These are phyloP conservation scores for Danionella dracula DNA, from an alignment of 2,797 vertebrate species.

Conservation along the genomic window DNA sequence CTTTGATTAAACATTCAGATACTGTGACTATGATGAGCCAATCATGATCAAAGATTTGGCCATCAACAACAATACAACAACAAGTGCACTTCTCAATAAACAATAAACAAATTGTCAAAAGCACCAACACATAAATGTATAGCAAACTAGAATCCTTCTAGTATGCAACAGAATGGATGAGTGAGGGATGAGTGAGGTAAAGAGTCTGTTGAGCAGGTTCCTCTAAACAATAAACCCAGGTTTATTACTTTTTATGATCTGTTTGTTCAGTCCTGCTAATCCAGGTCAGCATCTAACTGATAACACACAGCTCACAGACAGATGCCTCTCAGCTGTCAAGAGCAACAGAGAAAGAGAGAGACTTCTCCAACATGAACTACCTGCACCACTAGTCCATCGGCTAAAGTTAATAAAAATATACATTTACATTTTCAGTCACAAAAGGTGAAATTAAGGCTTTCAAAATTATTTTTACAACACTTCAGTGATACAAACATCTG, in stretches of 20 bases:
- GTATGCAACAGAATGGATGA: not conserved
- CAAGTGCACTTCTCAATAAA: too few species aligned
- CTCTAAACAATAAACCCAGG: not conserved
- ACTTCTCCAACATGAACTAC: not conserved
- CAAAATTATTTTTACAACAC: too few species aligned
- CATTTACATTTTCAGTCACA: too few species aligned
- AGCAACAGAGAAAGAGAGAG: not conserved
- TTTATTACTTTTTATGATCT: conserved; percentile 16
- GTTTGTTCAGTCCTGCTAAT: conserved; percentile 1
- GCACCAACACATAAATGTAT: too few species aligned
- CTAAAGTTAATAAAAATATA: too few species aligned
- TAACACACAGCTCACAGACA: conserved; percentile 9
- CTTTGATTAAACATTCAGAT: too few species aligned
- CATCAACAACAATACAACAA: too few species aligned
- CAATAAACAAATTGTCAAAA: too few species aligned
- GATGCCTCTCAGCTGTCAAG: not conserved
- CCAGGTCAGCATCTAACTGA: conserved; percentile 11
- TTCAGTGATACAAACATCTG: too few species aligned
- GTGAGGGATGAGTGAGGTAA: not conserved
- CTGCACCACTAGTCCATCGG: not conserved
- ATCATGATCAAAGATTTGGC: too few species aligned
- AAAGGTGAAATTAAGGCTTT: too few species aligned
- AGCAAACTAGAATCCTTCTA: not conserved
- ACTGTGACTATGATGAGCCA: too few species aligned
- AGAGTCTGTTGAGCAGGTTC: conserved; percentile 1